Evolutionary conservation across 2,797 vertebrate genomes (phyloP).

Genomic region (Pteronotus mesoamericanus): DNA sequence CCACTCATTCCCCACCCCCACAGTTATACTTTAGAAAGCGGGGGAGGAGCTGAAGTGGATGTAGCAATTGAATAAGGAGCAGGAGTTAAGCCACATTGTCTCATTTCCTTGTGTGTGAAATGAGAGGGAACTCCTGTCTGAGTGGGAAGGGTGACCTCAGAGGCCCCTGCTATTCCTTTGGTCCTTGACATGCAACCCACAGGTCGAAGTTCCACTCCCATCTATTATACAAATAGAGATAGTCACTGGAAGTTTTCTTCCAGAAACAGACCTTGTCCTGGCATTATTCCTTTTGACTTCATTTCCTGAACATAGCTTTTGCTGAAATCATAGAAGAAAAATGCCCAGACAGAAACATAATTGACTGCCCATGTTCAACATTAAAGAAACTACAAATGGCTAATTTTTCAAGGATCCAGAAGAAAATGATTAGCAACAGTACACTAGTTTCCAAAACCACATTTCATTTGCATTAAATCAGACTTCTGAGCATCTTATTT

Average conservation of each 20-base stretch:
- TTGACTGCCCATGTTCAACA: background rate
- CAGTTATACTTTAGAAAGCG: background rate
- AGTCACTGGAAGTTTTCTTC: background rate
- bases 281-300: background rate
- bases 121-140: background rate
- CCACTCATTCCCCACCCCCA: background rate
- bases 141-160: background rate
- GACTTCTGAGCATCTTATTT: background rate
- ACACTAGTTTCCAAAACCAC: background rate
- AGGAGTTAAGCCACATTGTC: background rate
- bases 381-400: background rate
- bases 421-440: conserved; percentile 37
- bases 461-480: conserved; percentile 31
- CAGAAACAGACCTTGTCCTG: background rate
- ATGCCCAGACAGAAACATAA: background rate
- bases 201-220: background rate
- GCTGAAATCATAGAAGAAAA: background rate
- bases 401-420: background rate
- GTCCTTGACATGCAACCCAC: background rate
- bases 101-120: background rate
- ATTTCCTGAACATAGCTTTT: background rate
- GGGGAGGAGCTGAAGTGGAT: background rate
- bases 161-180: background rate
- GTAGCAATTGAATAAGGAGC: background rate
- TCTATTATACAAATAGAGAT: background rate